Percentiles rank a stretch among this genome's conserved stretches.
Evolutionary conservation across 2,888 invertebrate genomes (phyloP).

Genomic region (Aplocera efformata): DNA sequence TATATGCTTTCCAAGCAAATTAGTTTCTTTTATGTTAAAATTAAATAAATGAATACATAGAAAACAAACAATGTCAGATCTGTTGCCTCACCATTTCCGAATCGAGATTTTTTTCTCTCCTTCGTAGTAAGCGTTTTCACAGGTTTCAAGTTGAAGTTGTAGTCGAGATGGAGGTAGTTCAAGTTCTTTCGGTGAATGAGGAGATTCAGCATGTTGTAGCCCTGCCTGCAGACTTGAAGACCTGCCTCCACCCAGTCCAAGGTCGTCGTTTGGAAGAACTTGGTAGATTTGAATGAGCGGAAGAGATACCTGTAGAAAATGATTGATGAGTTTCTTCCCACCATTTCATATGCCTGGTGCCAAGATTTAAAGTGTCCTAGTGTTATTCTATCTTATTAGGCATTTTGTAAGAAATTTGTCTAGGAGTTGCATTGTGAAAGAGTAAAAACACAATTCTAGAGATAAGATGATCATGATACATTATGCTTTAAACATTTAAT

Average conservation of each 20-base stretch:
- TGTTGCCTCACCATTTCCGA: conserved; percentile 89
- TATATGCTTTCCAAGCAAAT: too few relatives aligned
- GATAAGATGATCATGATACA: too few relatives aligned
- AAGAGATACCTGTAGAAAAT: conserved; percentile 87
- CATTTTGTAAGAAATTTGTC: too few relatives aligned
- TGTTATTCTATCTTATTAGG: too few relatives aligned
- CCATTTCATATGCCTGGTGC: background rate
- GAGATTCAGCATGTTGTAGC: conserved; percentile 99
- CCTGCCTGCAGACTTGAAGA: conserved; percentile 98
- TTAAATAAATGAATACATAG: too few relatives aligned
- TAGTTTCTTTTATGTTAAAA: too few relatives aligned
- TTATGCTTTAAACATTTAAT: too few relatives aligned
- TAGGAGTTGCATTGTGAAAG: too few relatives aligned
- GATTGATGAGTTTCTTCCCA: conserved; percentile 2
- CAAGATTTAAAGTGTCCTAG: too few relatives aligned
- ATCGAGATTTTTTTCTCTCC: conserved; percentile 98
- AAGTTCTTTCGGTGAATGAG: conserved; percentile 99
- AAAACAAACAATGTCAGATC: too few relatives aligned
- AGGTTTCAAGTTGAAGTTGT: conserved; percentile 99
- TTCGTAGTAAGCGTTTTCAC: conserved; percentile 99
- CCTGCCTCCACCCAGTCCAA: conserved; percentile 99
- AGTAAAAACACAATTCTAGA: too few relatives aligned
- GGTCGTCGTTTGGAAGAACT: conserved; percentile 99
- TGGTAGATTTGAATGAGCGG: conserved; percentile 99
- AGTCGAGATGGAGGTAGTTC: conserved; percentile 99